Base-by-base conservation (phyloP, 2,797 vertebrate species). In the Tadarida brasiliensis region DNA sequence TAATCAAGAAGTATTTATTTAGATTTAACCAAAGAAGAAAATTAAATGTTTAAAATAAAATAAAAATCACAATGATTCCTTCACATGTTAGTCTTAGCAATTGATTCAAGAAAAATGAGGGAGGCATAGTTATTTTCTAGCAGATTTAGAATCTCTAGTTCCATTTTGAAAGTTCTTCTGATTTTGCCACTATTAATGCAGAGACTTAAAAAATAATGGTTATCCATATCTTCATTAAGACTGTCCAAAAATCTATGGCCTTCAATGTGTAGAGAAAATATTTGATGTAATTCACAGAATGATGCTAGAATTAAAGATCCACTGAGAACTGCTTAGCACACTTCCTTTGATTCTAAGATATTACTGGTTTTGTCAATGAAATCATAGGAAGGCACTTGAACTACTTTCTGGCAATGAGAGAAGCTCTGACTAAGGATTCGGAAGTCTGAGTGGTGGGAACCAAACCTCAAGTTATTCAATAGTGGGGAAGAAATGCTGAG, bases 1-100 rank as follows among this genome's bases (percentile, higher is more conserved):
- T 93, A 94, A 97, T 96, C 97, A 97, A 92, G 76, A 96, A 95
- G 87, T 82, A 97, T 96, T 97, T 97, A 96, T 94, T 97, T 95
- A 96, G 96, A 97, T 96, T 96, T 96, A 89, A 90, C 54, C 20
- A 87, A 91, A 86, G 84, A 87, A 93, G 74, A 95, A 96, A 97
- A 97, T 97, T 91, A 97, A 97, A 95, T 95, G 74, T 94, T 96
- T 89, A 93, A 91, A 88, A 80, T 94, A 86, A 63, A 61, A 59
- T 84, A 84, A 91, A 65, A 71, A 67, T 39, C 26, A 33, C 33
- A 68, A 47, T 44, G 19, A 93, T 59, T 94, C 51, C 11, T 90
- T 71, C 22, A 68, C 61, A 78, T 90, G 26, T 63, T 70, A 59
- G 8, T 77, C 47, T 87, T 59, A 63, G 54, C 2, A 57, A 87